A percentile compares a stretch with the other conserved stretches of the same genome.
Evolutionary conservation across 30 jellyfish, hydroid and myxozoan species (phyloP).

Genomic region (Aurelia coerulea): DNA sequence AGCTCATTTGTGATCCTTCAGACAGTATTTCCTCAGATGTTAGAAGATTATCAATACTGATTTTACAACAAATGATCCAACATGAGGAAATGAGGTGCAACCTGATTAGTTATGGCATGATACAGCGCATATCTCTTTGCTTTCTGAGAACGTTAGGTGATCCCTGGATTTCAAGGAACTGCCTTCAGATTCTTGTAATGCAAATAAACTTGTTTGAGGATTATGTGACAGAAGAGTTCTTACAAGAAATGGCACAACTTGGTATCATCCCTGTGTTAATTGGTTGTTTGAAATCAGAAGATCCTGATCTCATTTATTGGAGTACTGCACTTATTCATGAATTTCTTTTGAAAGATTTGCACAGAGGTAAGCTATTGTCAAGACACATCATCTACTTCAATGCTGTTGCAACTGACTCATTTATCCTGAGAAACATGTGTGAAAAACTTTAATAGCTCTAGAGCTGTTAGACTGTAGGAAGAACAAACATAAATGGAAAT

Average conservation of each 20-base stretch:
- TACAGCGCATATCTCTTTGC: constrained; percentile 62
- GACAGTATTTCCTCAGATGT: constrained; percentile 57
- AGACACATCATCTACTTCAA: not conserved
- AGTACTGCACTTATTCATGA: constrained; percentile 84
- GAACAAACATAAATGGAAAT: too few relatives aligned
- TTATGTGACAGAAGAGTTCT: constrained; percentile 71
- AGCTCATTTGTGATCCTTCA: constrained; percentile 72
- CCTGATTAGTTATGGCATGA: constrained; percentile 79
- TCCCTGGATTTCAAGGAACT: constrained; percentile 73
- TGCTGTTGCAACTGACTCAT: not conserved
- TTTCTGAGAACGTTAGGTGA: constrained; percentile 75
- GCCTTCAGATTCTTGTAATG: constrained; percentile 86
- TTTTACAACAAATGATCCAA: constrained; percentile 76
- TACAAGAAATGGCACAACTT: constrained; percentile 91
- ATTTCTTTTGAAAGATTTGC: constrained; percentile 71
- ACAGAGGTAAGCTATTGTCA: constrained; percentile 8
- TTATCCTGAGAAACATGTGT: not conserved
- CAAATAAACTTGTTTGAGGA: constrained; percentile 70
- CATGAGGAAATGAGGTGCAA: constrained; percentile 60
- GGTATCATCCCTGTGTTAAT: constrained; percentile 73
- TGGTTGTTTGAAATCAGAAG: constrained; percentile 90
- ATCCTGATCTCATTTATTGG: constrained; percentile 82
- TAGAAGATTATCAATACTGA: constrained; percentile 58
- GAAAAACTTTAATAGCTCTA: too few relatives aligned
- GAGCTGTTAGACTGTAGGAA: too few relatives aligned